phyloP scores from a whole-genome alignment of 2,888 invertebrate species.

The Lasioglossum zephyrum region DNA sequence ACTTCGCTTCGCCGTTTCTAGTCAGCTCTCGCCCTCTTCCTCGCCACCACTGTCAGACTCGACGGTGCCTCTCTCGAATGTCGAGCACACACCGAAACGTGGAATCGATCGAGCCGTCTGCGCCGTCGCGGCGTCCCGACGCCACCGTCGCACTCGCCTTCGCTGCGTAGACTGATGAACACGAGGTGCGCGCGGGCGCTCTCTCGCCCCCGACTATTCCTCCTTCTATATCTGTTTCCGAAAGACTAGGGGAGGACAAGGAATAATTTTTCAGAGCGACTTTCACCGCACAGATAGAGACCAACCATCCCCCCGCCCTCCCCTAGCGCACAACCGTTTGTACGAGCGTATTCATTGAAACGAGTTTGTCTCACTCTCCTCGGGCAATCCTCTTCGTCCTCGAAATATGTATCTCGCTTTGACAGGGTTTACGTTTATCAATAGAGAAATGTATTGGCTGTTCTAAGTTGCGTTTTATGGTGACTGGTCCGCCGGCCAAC shows the following conservation, averaged over 20 bases:
- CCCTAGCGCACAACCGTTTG: background rate
- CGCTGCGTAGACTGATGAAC: conserved; percentile 52
- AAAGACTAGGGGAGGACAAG: background rate
- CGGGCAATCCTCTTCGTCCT: background rate
- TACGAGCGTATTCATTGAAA: background rate
- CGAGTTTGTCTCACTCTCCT: background rate
- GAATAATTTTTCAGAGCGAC: conserved; percentile 12
- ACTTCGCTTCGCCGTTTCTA: background rate
- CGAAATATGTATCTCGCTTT: background rate
- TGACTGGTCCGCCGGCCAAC: background rate
- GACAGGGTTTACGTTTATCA: background rate
- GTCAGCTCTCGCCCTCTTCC: background rate
- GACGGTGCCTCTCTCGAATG: background rate
- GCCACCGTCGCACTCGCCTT: conserved; percentile 61
- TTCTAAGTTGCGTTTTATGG: background rate
- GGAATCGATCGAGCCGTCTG: conserved; percentile 80
- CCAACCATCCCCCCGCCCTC: background rate
- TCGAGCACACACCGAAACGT: conserved; percentile 34
- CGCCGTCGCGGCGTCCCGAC: conserved; percentile 84
- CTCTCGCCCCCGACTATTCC: conserved; percentile 31
- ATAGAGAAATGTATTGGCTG: background rate
- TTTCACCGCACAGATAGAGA: background rate
- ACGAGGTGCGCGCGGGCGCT: conserved; percentile 59
- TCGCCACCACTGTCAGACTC: conserved; percentile 27
- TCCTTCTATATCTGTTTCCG: conserved; percentile 36